These are phyloP conservation scores for Myrmophylax atrothorax DNA, from an alignment of 2,113 vertebrate genomes.

Conservation along the genomic window DNA sequence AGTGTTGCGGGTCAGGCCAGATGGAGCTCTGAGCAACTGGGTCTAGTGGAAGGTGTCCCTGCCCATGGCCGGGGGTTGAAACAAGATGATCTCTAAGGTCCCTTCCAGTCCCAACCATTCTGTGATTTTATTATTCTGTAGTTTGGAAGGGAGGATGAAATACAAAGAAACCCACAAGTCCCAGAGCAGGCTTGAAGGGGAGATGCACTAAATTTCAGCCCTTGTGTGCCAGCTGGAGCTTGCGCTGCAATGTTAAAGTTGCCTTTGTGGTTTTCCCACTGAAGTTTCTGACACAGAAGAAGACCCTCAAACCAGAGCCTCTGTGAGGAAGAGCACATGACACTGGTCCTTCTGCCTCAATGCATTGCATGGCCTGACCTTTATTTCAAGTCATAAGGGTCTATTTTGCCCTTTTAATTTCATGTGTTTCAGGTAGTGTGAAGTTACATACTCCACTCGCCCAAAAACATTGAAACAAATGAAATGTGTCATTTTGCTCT, in stretches of 20 bases:
- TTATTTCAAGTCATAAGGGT: neutral
- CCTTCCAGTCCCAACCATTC: neutral
- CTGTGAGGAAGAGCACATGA: neutral
- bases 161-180: fast-evolving
- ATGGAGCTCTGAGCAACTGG: neutral
- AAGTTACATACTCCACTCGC: fast-evolving
- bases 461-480: neutral
- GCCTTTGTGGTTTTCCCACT: neutral
- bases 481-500: fast-evolving
- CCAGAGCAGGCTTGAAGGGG: neutral
- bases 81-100: neutral
- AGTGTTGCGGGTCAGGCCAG: neutral
- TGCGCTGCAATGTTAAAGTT: neutral
- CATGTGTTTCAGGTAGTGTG: neutral
- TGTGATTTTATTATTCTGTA: neutral
- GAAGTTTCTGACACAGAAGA: neutral
- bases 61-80: neutral
- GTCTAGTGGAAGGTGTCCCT: neutral
- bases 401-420: neutral
- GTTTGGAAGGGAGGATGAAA: neutral
- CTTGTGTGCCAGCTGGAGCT: fast-evolving
- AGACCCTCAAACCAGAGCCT: neutral
- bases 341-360: fast-evolving
- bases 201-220: fast-evolving
- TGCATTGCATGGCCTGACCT: fast-evolving